Evolutionary conservation across 1,140 invertebrate genomes (phyloP).

Genomic region (Mactra quadrangularis): DNA sequence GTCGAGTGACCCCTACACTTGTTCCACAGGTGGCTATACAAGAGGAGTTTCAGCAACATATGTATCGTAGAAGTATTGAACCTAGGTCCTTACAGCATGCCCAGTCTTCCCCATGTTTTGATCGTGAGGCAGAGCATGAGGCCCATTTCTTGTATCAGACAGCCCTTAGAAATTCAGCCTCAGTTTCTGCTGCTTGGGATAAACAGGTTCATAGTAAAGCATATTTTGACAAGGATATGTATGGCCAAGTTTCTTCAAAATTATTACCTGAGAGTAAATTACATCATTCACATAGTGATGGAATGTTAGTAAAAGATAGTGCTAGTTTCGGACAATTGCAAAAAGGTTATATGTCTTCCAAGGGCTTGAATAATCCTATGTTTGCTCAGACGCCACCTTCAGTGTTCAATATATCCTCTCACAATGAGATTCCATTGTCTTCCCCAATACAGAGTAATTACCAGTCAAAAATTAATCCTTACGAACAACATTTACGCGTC

Average conservation of each 20-base stretch:
- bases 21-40: conserved; percentile 27
- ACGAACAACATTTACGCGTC: neutral
- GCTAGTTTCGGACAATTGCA: neutral
- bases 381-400: conserved; percentile 18
- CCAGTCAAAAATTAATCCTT: no score
- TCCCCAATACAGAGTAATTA: neutral
- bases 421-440: conserved; percentile 28
- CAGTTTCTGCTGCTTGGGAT: conserved; percentile 5
- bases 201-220: conserved; percentile 7
- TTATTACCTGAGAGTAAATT: no score
- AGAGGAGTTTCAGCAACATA: conserved; percentile 41
- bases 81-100: conserved; percentile 4
- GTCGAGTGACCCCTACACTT: conserved; percentile 6
- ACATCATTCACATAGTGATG: neutral
- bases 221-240: no score
- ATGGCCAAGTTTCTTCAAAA: no score
- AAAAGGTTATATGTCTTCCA: conserved; percentile 18
- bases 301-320: conserved; percentile 19
- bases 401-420: conserved; percentile 19
- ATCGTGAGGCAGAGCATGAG: conserved; percentile 21
- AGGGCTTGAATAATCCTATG: conserved; percentile 1
- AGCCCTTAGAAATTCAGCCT: conserved; percentile 30
- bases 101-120: neutral
- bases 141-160: conserved; percentile 46
- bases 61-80: conserved; percentile 48